Evolutionary conservation across 2,797 vertebrate species (phyloP), one percentile per base, ranked within the genome.

Genomic region (Crenuchus spilurus): DNA sequence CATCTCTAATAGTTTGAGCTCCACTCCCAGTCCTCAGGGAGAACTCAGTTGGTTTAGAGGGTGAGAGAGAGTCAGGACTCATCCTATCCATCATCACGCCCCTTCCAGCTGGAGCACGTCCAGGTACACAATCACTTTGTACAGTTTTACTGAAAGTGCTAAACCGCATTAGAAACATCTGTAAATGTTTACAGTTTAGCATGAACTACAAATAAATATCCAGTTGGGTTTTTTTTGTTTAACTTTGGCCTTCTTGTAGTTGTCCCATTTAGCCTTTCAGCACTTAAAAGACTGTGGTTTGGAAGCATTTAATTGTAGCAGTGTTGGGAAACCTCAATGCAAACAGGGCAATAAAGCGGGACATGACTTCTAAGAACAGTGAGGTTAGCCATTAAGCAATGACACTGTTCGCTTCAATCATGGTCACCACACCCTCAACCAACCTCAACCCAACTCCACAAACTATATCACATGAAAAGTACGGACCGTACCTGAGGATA

Each of bases 401-500:
- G 68, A 65, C 7, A 42, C 30, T 10, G 30, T 46, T 42, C 61
- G 33, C 4, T 18, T 61, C 24, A 78, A 41, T 31, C 62, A 37
- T 48, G 22, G 44, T 41, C 24, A 74, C 67, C 66, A 54, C 75
- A 62, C 61, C 76, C 58, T 44, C 16, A 31, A 51, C 30, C 46
- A 37, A 31, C 58, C 18, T 44, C 48, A 20, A 31, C 54, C 44
- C 26, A 39, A 16, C 18, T 41, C 18, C 37, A 24, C 24, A 54
- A 44, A 41, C 49, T 54, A 20, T 10, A 39, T 35, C n/a, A 24
- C 28, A 48, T 0, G 31, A 37, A 30, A 63, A 61, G 14, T 6
- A 65, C 57, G 30, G 18, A 66, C 54, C 57, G n/a, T 91, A 93
- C 91, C 92, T 92, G 91, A 78, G 52, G 52, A 79, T 81, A 92